phyloP scores from a whole-genome alignment of 2,888 invertebrate species.

The Hoplodrina ambigua region DNA sequence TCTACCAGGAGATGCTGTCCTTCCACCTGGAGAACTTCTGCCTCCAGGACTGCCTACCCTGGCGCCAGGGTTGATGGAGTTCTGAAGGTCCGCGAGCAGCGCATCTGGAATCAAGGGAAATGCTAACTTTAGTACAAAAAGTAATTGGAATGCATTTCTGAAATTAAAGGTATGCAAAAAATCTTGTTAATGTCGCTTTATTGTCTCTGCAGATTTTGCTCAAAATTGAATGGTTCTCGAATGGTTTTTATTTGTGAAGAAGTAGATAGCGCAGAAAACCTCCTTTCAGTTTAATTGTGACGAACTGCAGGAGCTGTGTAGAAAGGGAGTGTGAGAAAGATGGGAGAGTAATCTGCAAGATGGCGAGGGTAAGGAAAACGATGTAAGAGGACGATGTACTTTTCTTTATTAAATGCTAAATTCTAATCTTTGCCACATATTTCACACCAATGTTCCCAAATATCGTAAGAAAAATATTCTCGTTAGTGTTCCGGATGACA shows the following conservation, averaged over 20 bases:
- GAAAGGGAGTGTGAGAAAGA: too few relatives aligned
- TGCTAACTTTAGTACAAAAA: constrained; percentile 20
- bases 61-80: constrained; percentile 94
- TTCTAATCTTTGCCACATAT: too few relatives aligned
- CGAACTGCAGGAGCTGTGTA: too few relatives aligned
- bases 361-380: too few relatives aligned
- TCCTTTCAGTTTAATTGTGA: too few relatives aligned
- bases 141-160: background rate
- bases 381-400: too few relatives aligned
- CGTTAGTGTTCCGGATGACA: background rate
- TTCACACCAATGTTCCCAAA: too few relatives aligned
- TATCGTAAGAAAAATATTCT: too few relatives aligned
- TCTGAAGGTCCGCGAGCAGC: constrained; percentile 98
- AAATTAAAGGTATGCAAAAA: background rate
- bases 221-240: too few relatives aligned
- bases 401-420: too few relatives aligned
- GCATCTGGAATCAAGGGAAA: constrained; percentile 94
- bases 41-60: constrained; percentile 85
- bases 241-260: background rate
- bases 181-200: background rate
- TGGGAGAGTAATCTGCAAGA: too few relatives aligned
- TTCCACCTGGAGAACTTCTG: constrained; percentile 88
- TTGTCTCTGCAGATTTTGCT: too few relatives aligned
- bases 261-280: background rate
- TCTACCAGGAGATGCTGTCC: constrained; percentile 72